Percentiles rank a stretch among this genome's conserved stretches.
phyloP scores from a whole-genome alignment of 2,113 vertebrate genomes.

The Natator depressus region DNA sequence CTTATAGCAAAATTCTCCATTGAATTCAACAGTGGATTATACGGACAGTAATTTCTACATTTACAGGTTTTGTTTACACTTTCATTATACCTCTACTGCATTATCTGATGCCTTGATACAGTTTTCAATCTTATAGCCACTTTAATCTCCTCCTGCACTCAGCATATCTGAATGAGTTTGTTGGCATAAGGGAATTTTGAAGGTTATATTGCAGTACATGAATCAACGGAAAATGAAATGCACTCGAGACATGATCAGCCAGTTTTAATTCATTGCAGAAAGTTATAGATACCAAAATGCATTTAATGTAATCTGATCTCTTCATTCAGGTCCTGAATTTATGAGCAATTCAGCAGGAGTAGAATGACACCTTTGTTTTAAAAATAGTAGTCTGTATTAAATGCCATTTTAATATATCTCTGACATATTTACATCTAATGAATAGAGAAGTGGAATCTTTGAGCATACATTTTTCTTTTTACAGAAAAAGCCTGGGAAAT shows the following conservation, averaged over 20 bases:
- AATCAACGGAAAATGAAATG: slow-evolving; percentile 96
- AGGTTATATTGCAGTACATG: slow-evolving; percentile 92
- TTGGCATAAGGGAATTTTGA: slow-evolving; percentile 91
- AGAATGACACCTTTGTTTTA: slow-evolving; percentile 87
- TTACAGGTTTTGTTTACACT: slow-evolving; percentile 89
- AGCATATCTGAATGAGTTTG: slow-evolving; percentile 84
- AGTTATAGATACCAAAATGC: slow-evolving; percentile 89
- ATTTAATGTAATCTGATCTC: slow-evolving; percentile 95
- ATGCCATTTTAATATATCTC: slow-evolving; percentile 73
- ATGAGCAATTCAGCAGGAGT: slow-evolving; percentile 82
- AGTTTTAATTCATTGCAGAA: slow-evolving; percentile 95
- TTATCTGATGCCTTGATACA: slow-evolving; percentile 87
- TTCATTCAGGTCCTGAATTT: slow-evolving; percentile 91
- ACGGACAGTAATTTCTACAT: slow-evolving; percentile 81
- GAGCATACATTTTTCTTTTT: slow-evolving; percentile 72
- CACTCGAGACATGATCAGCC: slow-evolving; percentile 91
- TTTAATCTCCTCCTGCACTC: slow-evolving; percentile 88
- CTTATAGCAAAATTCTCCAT: slow-evolving; percentile 77
- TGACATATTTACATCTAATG: slow-evolving; percentile 78
- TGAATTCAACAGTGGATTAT: slow-evolving; percentile 81
- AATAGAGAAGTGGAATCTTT: slow-evolving; percentile 67
- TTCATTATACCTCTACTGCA: slow-evolving; percentile 86
- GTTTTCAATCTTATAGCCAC: slow-evolving; percentile 86
- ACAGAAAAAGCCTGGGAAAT: slow-evolving; percentile 47
- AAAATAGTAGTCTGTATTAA: slow-evolving; percentile 82